These are phyloP conservation scores for Chrysomallon squamiferum DNA, from an alignment of 1,140 invertebrate species.

Conservation along the genomic window DNA sequence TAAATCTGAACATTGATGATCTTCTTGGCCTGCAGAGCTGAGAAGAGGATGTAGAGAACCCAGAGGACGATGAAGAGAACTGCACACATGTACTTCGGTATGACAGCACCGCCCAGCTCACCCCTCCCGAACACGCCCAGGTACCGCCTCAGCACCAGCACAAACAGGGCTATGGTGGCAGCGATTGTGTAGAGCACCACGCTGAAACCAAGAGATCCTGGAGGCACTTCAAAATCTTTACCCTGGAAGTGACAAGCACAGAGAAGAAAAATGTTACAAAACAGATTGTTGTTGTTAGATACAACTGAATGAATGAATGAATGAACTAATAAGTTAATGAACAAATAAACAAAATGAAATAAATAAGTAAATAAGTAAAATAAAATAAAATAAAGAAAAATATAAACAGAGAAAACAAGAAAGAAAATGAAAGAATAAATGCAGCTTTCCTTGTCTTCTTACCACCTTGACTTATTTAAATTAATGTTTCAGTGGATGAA, in stretches of 20 bases:
- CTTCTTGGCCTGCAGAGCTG: conserved; percentile 64
- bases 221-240: conserved; percentile 65
- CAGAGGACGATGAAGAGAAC: conserved; percentile 66
- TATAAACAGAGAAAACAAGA: no score
- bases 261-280: no score
- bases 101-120: conserved; percentile 69
- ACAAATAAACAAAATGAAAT: no score
- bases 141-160: conserved; percentile 67
- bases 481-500: no score
- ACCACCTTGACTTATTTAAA: no score
- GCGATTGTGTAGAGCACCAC: conserved; percentile 69
- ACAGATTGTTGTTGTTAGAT: no score
- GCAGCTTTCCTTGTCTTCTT: no score
- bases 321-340: no score
- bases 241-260: conserved; percentile 63
- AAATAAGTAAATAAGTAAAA: no score
- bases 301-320: no score
- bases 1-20: conserved; percentile 41
- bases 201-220: conserved; percentile 69
- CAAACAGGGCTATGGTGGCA: conserved; percentile 64
- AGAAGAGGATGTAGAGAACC: conserved; percentile 68
- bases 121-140: conserved; percentile 67
- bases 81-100: conserved; percentile 59
- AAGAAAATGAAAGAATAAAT: no score
- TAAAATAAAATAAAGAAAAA: no score